Base-by-base conservation (phyloP, 2,113 vertebrate genomes). In the Percopsis transmontana region DNA sequence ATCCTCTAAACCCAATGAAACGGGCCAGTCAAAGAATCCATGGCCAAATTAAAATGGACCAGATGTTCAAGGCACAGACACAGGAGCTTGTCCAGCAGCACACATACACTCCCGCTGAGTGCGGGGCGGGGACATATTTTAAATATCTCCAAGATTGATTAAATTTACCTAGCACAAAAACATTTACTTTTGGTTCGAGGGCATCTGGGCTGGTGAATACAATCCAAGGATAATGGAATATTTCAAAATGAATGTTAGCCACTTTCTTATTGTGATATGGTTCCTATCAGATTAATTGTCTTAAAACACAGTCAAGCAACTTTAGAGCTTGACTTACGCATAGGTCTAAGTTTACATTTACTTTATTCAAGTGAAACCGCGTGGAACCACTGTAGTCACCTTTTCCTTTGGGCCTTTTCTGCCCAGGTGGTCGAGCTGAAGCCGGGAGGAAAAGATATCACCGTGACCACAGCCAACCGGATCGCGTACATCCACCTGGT, bases 401-500 rank as follows among this genome's bases (percentile, higher is more conserved):
- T 33, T 7, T 33, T 23, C 0, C 0, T 58, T 11, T 2, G 55
- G 14, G 19, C 10, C 42, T 27, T 63, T 70, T 77, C 9, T 87
- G 85, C 76, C 0, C 66, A 98, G 97, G 96, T 97, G 61, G 95
- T 98, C 9, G 97, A 99, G 70, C 92, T 98, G 41, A 99, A 99
- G 74, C 82, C 55, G 0, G 96, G 95, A 18, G 96, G 97, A 0
- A 97, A 98, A 75, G 97, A 99, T 77, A 96, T 98, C 82, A 95
- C 96, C 0, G 97, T 99, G n/a, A 97, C 94, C 56, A 97, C 95
- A 0, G 95, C 95, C 0, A 98, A 99, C 90, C 92, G 97, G 5
- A 97, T 98, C 0, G 95, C 96, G 0, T 98, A 98, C 88, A 97
- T 98, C 91, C 96, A 99, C 24, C 87, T 98, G 61, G 96, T 98